phyloP scores from a whole-genome alignment of 2,797 vertebrate species.

The Hypotaenidia philippensis region DNA sequence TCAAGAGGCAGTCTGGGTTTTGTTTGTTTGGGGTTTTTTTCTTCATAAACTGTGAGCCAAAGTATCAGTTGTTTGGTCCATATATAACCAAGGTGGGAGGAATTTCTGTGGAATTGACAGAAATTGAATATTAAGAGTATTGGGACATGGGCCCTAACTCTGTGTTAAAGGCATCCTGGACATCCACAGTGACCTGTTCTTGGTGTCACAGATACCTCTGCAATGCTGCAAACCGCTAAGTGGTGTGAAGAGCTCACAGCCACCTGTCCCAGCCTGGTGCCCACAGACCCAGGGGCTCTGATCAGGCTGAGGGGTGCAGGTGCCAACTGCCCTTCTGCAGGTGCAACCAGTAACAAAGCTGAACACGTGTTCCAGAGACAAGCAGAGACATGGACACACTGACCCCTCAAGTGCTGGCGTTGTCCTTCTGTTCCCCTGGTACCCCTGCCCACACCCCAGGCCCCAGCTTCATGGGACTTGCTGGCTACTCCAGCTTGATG shows the following conservation, averaged over 20 bases:
- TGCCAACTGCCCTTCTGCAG: neutral
- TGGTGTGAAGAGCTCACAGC: neutral
- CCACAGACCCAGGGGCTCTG: accelerated
- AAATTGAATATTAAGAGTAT: neutral
- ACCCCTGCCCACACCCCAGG: neutral
- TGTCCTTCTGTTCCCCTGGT: neutral
- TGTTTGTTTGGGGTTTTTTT: neutral
- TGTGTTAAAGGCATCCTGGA: neutral
- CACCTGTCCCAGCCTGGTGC: neutral
- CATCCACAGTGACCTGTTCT: neutral
- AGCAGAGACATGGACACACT: neutral
- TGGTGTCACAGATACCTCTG: neutral
- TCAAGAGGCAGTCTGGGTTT: neutral
- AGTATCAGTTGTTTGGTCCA: neutral
- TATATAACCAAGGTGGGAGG: neutral
- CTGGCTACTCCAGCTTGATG: neutral
- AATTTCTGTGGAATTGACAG: neutral
- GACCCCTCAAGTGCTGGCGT: neutral
- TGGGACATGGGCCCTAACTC: neutral
- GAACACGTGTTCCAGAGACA: neutral
- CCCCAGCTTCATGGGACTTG: accelerated
- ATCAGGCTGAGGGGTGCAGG: neutral
- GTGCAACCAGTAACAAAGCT: neutral
- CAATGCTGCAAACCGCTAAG: neutral
- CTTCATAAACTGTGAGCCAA: neutral